Conservation (phyloP, 2,888 invertebrate species). For the Aproaerema taeniolella region DNA sequence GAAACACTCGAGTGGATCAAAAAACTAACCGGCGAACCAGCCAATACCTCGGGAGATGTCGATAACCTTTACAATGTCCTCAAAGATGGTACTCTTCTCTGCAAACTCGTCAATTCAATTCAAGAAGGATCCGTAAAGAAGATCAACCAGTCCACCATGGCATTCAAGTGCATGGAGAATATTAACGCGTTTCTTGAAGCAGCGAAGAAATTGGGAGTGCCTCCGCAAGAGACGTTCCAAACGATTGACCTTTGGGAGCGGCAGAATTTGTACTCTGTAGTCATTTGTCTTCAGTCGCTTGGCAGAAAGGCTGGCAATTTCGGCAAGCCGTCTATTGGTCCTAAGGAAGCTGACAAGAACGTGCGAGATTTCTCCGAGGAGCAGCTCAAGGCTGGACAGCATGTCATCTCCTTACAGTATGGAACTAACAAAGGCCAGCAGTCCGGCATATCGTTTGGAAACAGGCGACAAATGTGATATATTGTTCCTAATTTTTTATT, state of each 20-base stretch:
- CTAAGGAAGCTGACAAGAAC: conserved; percentile 97
- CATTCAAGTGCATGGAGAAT: conserved; percentile 99
- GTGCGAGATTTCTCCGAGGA: conserved; percentile 95
- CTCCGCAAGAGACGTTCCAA: conserved; percentile 96
- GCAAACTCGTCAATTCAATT: conserved; percentile 91
- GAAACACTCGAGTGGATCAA: conserved; percentile 97
- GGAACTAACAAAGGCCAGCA: conserved; percentile 98
- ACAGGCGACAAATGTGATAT: conserved; percentile 95
- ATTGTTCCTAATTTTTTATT: conserved; percentile 20
- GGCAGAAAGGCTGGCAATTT: conserved; percentile 93
- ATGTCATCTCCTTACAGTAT: conserved; percentile 95
- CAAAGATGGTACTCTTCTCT: conserved; percentile 93
- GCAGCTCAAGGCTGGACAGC: conserved; percentile 93
- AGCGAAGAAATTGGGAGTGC: conserved; percentile 91
- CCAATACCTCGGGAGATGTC: conserved; percentile 90
- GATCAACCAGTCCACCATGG: conserved; percentile 92
- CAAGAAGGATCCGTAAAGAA: conserved; percentile 94
- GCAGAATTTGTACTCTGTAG: conserved; percentile 97
- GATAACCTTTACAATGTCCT: conserved; percentile 93
- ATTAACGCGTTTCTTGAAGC: conserved; percentile 95
- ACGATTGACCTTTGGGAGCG: conserved; percentile 99
- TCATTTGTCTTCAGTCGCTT: conserved; percentile 94
- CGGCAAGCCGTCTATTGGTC: conserved; percentile 93
- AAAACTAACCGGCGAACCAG: conserved; percentile 87
- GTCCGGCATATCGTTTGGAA: conserved; percentile 96